phyloP scores from a whole-genome alignment of 2,888 invertebrate species.

The Drosophila prolongata region DNA sequence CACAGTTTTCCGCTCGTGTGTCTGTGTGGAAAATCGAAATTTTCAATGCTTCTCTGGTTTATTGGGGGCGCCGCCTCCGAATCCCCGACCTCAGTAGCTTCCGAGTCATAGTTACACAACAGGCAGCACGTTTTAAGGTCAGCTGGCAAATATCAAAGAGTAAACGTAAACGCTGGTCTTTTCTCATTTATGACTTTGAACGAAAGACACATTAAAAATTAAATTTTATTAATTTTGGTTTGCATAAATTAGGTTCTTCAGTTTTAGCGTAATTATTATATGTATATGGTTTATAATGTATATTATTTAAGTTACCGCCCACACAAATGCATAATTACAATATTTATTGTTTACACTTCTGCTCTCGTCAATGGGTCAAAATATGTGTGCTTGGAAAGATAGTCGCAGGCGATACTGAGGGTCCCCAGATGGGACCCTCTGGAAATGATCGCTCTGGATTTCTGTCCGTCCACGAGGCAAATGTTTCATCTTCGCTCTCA shows the following conservation, averaged over 20 bases:
- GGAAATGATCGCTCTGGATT: slow-evolving; percentile 52
- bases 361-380: slow-evolving; percentile 40
- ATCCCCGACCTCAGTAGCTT: slow-evolving; percentile 48
- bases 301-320: slow-evolving; percentile 60
- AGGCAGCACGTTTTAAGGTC: slow-evolving; percentile 62
- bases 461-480: slow-evolving; percentile 27
- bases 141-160: slow-evolving; percentile 60
- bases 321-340: slow-evolving; percentile 79
- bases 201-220: slow-evolving; percentile 83
- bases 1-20: slow-evolving; percentile 17
- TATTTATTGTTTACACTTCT: slow-evolving; percentile 74
- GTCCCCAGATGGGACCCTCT: slow-evolving; percentile 38
- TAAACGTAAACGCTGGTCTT: slow-evolving; percentile 47
- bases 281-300: slow-evolving; percentile 60
- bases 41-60: slow-evolving; percentile 50
- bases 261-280: slow-evolving; percentile 69
- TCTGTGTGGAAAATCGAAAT: slow-evolving; percentile 64
- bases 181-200: slow-evolving; percentile 76
- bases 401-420: slow-evolving; percentile 31
- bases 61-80: slow-evolving; percentile 50
- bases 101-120: slow-evolving; percentile 68
- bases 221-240: slow-evolving; percentile 74
- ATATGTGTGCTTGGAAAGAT: slow-evolving; percentile 17
- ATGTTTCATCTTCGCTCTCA: slow-evolving; percentile 47
- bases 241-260: slow-evolving; percentile 71